Conservation (phyloP, 53 echinoderm and acorn worm species). For the Echinometra lucunter region DNA sequence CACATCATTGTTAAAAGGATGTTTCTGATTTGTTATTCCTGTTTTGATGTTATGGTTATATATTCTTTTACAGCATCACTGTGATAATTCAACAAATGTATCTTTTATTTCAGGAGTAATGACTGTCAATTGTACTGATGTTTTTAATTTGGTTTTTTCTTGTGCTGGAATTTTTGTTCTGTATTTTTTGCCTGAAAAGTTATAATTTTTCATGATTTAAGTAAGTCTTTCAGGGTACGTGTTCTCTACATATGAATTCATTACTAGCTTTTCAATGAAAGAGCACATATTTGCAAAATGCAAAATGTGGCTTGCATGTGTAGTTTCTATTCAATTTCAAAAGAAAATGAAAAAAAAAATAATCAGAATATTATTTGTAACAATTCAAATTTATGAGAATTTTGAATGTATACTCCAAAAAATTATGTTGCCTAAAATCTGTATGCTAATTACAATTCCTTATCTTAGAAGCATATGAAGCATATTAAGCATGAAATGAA, state of each 20-base stretch:
- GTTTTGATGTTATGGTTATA: slow-evolving; percentile 55
- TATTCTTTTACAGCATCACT: slow-evolving; percentile 62
- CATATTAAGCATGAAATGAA: not conserved
- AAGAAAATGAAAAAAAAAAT: not conserved
- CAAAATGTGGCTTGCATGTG: not conserved
- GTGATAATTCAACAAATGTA: not conserved
- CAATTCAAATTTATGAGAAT: not conserved
- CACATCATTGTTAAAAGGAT: slow-evolving; percentile 59
- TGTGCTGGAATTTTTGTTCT: slow-evolving; percentile 44
- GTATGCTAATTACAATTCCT: too few relatives aligned
- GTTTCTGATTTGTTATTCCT: slow-evolving; percentile 47
- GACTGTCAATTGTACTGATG: slow-evolving; percentile 1
- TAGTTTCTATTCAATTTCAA: not conserved
- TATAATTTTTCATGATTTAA: not conserved
- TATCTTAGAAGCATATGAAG: too few relatives aligned
- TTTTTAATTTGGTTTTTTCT: slow-evolving; percentile 1
- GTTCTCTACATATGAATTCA: not conserved
- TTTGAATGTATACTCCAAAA: too few relatives aligned
- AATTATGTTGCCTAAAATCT: too few relatives aligned
- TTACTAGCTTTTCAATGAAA: not conserved
- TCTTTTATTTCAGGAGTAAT: slow-evolving; percentile 55
- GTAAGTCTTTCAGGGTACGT: not conserved
- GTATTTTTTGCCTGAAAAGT: slow-evolving; percentile 8
- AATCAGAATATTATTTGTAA: not conserved
- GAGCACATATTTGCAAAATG: too few relatives aligned